Evolutionary conservation across 37 sponge, comb jelly and placozoan genomes (phyloP).

Genomic region (Crambe crambe): DNA sequence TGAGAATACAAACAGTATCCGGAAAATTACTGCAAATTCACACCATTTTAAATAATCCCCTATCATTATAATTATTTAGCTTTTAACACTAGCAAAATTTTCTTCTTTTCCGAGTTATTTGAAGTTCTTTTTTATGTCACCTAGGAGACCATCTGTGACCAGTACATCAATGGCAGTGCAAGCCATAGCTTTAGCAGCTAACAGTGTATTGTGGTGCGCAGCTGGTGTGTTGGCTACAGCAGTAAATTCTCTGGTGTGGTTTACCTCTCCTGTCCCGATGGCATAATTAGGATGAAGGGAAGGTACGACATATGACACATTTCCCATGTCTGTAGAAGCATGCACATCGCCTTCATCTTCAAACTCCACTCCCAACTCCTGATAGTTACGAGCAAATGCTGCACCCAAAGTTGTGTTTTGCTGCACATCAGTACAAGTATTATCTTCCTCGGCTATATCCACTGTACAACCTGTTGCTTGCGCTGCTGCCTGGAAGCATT

Average conservation of each 20-base stretch:
- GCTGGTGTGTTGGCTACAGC: conserved; percentile 55
- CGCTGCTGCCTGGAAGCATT: conserved; percentile 78
- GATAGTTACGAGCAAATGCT: conserved; percentile 38
- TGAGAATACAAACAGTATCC: too few species aligned
- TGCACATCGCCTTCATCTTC: not conserved
- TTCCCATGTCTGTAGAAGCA: too few species aligned
- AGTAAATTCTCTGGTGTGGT: conserved; percentile 79
- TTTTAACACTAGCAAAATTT: too few species aligned
- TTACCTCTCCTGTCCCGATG: conserved; percentile 55
- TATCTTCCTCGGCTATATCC: conserved; percentile 24
- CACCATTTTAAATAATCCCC: too few species aligned
- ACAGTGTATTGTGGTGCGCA: conserved; percentile 61
- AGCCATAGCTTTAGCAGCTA: conserved; percentile 86
- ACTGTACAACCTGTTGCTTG: conserved; percentile 79
- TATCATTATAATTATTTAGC: too few species aligned
- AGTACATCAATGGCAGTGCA: conserved; percentile 71
- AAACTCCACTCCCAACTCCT: conserved; percentile 5
- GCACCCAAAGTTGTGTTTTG: conserved; percentile 52
- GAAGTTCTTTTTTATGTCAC: conserved; percentile 12
- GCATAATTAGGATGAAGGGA: conserved; percentile 81
- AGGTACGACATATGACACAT: conserved; percentile 79
- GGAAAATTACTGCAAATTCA: too few species aligned
- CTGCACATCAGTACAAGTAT: conserved; percentile 43
- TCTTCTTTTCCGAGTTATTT: too few species aligned
- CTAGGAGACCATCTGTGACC: conserved; percentile 16